Conservation (phyloP, 2,113 vertebrate genomes). For the Dinomys branickii region DNA sequence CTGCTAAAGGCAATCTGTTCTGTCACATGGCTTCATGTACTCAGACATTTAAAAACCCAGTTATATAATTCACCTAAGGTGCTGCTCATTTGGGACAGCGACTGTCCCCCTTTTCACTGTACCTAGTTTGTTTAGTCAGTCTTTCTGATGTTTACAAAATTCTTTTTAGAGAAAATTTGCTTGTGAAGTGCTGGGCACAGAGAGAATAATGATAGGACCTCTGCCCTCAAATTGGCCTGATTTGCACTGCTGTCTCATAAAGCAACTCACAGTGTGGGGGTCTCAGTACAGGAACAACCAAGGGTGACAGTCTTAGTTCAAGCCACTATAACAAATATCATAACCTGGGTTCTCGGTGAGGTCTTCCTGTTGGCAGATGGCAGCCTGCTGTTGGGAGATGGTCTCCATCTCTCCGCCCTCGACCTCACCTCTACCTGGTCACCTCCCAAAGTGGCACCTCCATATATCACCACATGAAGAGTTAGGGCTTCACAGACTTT, state of each 20-base stretch:
- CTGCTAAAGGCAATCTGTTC: conserved; percentile 58
- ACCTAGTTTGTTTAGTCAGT: conserved; percentile 8
- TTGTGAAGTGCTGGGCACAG: not conserved
- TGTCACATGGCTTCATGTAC: conserved; percentile 47
- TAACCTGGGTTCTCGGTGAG: not conserved
- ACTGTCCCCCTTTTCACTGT: not conserved
- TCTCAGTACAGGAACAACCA: not conserved
- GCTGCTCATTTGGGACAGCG: not conserved
- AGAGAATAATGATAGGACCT: conserved; percentile 5
- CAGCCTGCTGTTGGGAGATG: not conserved
- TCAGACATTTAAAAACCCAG: conserved; percentile 19
- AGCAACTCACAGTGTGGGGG: not conserved
- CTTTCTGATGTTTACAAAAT: not conserved
- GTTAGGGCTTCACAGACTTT: not conserved
- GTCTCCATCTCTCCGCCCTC: not conserved
- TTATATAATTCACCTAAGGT: conserved; percentile 43
- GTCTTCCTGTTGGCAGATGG: not conserved
- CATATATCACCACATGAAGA: not conserved
- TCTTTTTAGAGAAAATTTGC: not conserved
- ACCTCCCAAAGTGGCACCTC: conserved; percentile 9
- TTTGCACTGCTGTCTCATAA: conserved; percentile 1
- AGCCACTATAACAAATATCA: not conserved
- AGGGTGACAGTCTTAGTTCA: not conserved
- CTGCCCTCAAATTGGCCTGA: not conserved
- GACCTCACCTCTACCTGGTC: conserved; percentile 33